These are phyloP conservation scores for Cheirogaleus medius DNA, from an alignment of 2,113 vertebrate species.

Conservation along the genomic window DNA sequence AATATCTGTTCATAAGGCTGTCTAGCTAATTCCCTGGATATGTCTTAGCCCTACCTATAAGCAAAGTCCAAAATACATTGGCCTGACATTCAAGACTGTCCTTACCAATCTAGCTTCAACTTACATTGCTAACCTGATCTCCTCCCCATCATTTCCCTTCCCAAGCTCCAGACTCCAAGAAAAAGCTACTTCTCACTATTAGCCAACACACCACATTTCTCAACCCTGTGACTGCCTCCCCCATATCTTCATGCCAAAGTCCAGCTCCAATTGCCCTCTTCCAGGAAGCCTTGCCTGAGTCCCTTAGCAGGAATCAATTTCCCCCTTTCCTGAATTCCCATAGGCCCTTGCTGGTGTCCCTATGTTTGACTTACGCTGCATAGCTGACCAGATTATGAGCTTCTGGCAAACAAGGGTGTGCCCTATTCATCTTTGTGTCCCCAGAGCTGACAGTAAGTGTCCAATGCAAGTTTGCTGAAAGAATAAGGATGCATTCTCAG, in stretches of 20 bases:
- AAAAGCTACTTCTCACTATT: not conserved
- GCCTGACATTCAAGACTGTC: not conserved
- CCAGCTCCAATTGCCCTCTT: not conserved
- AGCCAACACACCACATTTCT: not conserved
- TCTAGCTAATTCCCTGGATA: not conserved
- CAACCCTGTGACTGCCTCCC: not conserved
- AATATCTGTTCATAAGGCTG: not conserved
- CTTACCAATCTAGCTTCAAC: not conserved
- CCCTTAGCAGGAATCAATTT: not conserved
- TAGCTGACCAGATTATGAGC: not conserved
- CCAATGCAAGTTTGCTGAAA: constrained; percentile 18
- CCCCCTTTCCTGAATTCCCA: not conserved
- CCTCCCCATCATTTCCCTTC: not conserved
- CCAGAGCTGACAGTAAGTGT: not conserved
- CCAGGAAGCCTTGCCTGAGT: not conserved
- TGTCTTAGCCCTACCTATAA: not conserved
- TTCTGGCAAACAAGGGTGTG: not conserved
- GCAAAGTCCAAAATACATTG: not conserved
- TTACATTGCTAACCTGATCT: not conserved
- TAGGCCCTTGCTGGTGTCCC: not conserved
- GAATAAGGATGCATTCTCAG: constrained; percentile 36
- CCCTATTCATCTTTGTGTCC: constrained; percentile 41
- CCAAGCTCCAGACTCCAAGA: not conserved
- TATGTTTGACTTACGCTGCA: not conserved
- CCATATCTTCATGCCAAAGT: not conserved